Conservation (phyloP, 2,888 invertebrate genomes). For the Pristionchus exspectatus region DNA sequence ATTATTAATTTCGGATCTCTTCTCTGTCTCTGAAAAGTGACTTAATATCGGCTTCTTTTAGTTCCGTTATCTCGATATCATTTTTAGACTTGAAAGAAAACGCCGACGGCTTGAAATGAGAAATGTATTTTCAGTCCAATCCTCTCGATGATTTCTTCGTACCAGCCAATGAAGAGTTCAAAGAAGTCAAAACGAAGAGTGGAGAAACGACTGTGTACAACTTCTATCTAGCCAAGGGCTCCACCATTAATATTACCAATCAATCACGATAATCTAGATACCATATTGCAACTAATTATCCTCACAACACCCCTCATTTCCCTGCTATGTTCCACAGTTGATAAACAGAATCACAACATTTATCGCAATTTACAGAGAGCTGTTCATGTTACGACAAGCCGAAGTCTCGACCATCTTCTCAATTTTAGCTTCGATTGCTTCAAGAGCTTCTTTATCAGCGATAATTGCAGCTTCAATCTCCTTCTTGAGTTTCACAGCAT, state of each 20-base stretch:
- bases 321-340: too few species aligned
- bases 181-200: neutral
- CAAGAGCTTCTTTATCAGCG: neutral
- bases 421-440: neutral
- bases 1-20: neutral
- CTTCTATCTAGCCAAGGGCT: conserved; percentile 7
- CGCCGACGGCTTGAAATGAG: neutral
- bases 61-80: neutral
- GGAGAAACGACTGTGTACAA: neutral
- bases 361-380: neutral
- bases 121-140: conserved; percentile 3
- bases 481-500: neutral
- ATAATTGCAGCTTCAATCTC: neutral
- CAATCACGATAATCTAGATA: neutral
- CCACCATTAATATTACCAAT: conserved; percentile 1
- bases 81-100: neutral
- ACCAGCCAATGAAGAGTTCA: neutral
- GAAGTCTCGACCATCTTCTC: neutral
- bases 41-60: neutral
- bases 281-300: too few species aligned
- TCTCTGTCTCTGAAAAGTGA: neutral
- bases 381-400: neutral
- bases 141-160: conserved; percentile 1
- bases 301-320: too few species aligned
- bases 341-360: neutral